Evolutionary conservation across 2,113 vertebrate genomes (phyloP), one percentile per base, ranked within the genome.

Genomic region (Lipotes vexillifer): DNA sequence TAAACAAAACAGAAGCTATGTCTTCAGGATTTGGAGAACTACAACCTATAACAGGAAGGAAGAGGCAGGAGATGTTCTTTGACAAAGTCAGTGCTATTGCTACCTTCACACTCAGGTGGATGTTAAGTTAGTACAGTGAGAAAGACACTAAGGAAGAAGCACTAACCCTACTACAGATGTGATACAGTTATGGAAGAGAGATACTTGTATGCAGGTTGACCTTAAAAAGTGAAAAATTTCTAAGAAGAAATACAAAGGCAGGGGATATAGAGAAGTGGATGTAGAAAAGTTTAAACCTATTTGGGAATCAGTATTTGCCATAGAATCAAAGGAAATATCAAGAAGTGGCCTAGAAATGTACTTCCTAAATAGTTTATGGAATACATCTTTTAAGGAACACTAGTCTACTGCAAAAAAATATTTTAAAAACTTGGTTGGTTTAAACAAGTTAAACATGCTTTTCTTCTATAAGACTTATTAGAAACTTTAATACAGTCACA

Each of bases 201-300:
- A 65, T 0, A 0, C 7, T 0, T 3, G 1, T 1, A 6, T 55
- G 6, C 38, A 29, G 52, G 6, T 11, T 2, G 3, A 21, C 15
- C 29, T 44, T 7, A 11, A 38, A 68, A 14, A 33, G 33, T 7
- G 7, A n/a, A 15, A 12, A 13, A 17, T 9, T 33, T 72, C 4
- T 83, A 21, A 57, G n/a, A 41, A 88, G 21, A 80, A 72, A 85
- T 14, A 17, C 6, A 4, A 63, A 36, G 14, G 2, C 33, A 9
- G 14, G 55, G 21, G 17, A 25, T 8, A 69, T 2, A 5, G 11
- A 13, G 25, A 83, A 59, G 44, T 23, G 3, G 7, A 7, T 33
- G 3, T 1, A 49, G 41, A 29, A 68, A 27, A 36, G 1, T 13
- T 66, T 14, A 27, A 74, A 63, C 27, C 20, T 66, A 5, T 17